Evolutionary conservation across 1,140 invertebrate genomes (phyloP).

Genomic region (Dufourea novaeangliae): DNA sequence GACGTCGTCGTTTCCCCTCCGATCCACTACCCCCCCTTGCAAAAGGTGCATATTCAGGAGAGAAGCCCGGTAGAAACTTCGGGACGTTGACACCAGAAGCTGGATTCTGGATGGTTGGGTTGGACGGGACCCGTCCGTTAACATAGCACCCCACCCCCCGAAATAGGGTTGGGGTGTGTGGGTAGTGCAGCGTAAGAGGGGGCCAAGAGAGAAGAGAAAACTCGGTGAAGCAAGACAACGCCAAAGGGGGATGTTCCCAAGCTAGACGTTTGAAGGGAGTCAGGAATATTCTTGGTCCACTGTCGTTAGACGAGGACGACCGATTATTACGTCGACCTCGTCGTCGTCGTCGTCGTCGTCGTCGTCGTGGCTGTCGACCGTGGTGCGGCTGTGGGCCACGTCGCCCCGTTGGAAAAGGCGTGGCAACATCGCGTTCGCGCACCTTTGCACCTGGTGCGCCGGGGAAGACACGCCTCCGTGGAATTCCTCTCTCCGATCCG

Average conservation of each 20-base stretch:
- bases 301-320: constrained; percentile 46
- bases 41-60: constrained; percentile 66
- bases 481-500: constrained; percentile 74
- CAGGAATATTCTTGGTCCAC: constrained; percentile 20
- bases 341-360: constrained; percentile 44
- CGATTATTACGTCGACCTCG: constrained; percentile 64
- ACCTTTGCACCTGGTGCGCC: constrained; percentile 80
- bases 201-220: constrained; percentile 17
- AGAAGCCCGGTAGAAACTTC: constrained; percentile 63
- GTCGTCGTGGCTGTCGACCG: constrained; percentile 57
- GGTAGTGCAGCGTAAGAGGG: constrained; percentile 53
- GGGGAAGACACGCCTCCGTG: constrained; percentile 79
- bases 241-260: constrained; percentile 34
- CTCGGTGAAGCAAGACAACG: constrained; percentile 36
- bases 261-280: constrained; percentile 51
- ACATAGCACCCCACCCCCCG: constrained; percentile 44
- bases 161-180: constrained; percentile 26
- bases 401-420: constrained; percentile 74
- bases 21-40: constrained; percentile 11
- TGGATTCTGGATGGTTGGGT: constrained; percentile 68
- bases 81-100: constrained; percentile 75
- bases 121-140: constrained; percentile 64
- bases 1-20: constrained; percentile 17
- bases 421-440: constrained; percentile 78
- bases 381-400: constrained; percentile 57